Conservation (phyloP, 2,113 vertebrate genomes). For the Cromileptes altivelis region DNA sequence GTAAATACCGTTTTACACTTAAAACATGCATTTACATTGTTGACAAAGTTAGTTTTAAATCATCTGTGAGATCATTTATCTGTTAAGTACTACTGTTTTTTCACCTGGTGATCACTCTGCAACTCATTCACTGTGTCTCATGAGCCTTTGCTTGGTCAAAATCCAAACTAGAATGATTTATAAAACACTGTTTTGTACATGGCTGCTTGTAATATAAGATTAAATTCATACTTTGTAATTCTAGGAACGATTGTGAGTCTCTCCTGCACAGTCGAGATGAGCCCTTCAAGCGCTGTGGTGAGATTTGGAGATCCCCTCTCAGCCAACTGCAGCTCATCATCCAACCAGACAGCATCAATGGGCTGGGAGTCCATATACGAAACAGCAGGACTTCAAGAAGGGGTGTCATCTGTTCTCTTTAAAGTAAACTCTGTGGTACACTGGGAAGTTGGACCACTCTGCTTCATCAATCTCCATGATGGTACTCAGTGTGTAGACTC, state of each 20-base stretch:
- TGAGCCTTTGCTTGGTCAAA: background rate
- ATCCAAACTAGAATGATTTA: background rate
- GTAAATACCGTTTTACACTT: no score
- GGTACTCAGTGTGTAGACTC: rapidly evolving
- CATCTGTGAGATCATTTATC: no score
- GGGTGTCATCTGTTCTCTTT: background rate
- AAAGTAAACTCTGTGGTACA: background rate
- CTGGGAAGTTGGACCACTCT: background rate
- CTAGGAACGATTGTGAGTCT: slow-evolving; percentile 28
- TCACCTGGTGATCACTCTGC: background rate
- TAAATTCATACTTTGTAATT: background rate
- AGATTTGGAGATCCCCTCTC: slow-evolving; percentile 38
- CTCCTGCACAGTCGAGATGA: slow-evolving; percentile 25
- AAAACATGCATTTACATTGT: background rate
- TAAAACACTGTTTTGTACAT: background rate
- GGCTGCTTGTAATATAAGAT: background rate
- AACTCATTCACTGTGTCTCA: background rate
- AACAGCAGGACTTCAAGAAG: rapidly evolving
- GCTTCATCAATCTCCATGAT: background rate
- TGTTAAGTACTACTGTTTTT: background rate
- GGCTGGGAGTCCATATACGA: slow-evolving; percentile 61
- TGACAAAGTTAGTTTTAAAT: background rate
- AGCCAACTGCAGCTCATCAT: slow-evolving; percentile 57
- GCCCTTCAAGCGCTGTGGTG: slow-evolving; percentile 31
- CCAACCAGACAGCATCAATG: background rate